These are phyloP conservation scores for Pelodiscus sinensis DNA, from an alignment of 2,113 vertebrate genomes.

Conservation along the genomic window DNA sequence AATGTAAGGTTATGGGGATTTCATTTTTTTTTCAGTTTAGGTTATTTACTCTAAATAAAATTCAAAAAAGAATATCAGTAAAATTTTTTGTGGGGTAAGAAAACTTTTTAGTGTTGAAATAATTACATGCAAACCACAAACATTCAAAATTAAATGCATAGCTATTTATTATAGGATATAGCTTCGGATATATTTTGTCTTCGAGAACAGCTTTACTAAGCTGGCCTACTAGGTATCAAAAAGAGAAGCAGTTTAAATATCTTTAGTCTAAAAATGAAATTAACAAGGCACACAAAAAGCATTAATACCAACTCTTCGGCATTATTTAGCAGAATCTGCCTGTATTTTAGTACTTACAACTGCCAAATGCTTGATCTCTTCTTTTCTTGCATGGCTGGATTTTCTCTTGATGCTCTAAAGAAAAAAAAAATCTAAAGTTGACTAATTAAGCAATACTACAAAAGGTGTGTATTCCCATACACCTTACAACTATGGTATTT, in stretches of 20 bases:
- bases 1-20: background rate
- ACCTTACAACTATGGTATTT: background rate
- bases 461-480: background rate
- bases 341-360: conserved; percentile 87
- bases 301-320: conserved; percentile 42
- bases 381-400: conserved; percentile 93
- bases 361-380: conserved; percentile 99
- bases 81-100: background rate
- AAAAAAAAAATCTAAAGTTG: conserved; percentile 47
- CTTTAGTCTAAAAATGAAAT: conserved; percentile 11
- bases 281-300: conserved; percentile 28
- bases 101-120: background rate
- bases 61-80: background rate
- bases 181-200: conserved; percentile 72
- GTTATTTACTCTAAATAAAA: background rate
- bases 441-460: conserved; percentile 14
- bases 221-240: conserved; percentile 68
- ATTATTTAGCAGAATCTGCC: background rate
- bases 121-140: background rate
- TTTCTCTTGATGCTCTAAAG: conserved; percentile 93
- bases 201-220: conserved; percentile 74
- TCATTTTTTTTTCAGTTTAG: background rate
- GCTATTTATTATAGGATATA: conserved; percentile 59
- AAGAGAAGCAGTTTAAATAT: conserved; percentile 63
- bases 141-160: conserved; percentile 53